phyloP scores from a whole-genome alignment of 2,888 invertebrate genomes.

The Cheilosia soror region DNA sequence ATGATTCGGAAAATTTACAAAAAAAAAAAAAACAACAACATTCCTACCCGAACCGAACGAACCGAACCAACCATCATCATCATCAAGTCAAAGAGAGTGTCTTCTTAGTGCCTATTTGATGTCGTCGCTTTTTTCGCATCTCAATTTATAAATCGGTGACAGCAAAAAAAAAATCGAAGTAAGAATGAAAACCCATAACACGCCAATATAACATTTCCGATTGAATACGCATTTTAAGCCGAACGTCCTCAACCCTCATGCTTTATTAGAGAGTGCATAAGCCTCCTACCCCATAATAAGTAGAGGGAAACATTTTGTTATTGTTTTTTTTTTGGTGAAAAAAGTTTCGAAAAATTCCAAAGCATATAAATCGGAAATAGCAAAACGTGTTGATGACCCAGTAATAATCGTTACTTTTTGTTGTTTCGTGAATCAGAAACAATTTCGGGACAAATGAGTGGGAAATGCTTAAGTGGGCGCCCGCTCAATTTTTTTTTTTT shows the following conservation, averaged over 20 bases:
- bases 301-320: slow-evolving; percentile 13
- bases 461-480: slow-evolving; percentile 44
- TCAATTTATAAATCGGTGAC: slow-evolving; percentile 71
- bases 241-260: neutral
- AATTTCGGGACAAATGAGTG: slow-evolving; percentile 45
- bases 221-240: slow-evolving; percentile 58
- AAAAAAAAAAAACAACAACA: slow-evolving; percentile 27
- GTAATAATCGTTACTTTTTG: slow-evolving; percentile 54
- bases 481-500: neutral
- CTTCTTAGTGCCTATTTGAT: slow-evolving; percentile 29
- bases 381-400: slow-evolving; percentile 68
- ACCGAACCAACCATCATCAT: slow-evolving; percentile 37
- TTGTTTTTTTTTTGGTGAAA: slow-evolving; percentile 29
- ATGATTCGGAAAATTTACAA: slow-evolving; percentile 79
- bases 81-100: slow-evolving; percentile 31
- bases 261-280: slow-evolving; percentile 14
- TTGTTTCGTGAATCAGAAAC: slow-evolving; percentile 39
- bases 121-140: slow-evolving; percentile 62
- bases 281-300: neutral
- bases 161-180: slow-evolving; percentile 14
- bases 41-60: slow-evolving; percentile 28
- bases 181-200: slow-evolving; percentile 43
- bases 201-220: slow-evolving; percentile 74
- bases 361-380: slow-evolving; percentile 60
- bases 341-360: slow-evolving; percentile 46